A percentile compares a stretch with the other conserved stretches of the same genome.
phyloP scores from a whole-genome alignment of 1,140 invertebrate genomes.

The Caenorhabditis latens region DNA sequence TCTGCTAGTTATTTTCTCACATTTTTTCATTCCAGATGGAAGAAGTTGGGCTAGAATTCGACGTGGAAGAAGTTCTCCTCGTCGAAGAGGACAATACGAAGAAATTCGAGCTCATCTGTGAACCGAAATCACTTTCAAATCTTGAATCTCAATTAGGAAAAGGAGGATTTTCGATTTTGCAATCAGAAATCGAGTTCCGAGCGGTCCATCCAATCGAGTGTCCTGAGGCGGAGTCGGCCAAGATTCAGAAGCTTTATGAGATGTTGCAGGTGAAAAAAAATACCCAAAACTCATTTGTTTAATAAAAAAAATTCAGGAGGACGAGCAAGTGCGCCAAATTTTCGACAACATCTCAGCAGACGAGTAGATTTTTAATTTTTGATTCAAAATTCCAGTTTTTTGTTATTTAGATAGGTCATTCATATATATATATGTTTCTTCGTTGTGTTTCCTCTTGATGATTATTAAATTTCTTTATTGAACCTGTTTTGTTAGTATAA shows the following conservation, averaged over 20 bases:
- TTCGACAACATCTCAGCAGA: constrained; percentile 71
- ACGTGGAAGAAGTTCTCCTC: constrained; percentile 71
- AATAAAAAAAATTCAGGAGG: constrained; percentile 57
- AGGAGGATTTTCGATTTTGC: constrained; percentile 66
- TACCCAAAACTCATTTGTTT: background rate
- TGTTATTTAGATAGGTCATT: background rate
- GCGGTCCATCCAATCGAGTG: constrained; percentile 67
- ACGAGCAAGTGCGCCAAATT: constrained; percentile 71
- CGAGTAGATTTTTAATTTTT: constrained; percentile 15
- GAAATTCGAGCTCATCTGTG: constrained; percentile 70
- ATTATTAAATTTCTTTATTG: background rate
- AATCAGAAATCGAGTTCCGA: constrained; percentile 66
- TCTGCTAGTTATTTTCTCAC: background rate
- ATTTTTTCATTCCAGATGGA: constrained; percentile 64
- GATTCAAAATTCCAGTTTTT: background rate
- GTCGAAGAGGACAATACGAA: constrained; percentile 64
- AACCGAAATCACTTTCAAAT: constrained; percentile 60
- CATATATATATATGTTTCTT: background rate
- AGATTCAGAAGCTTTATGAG: constrained; percentile 72
- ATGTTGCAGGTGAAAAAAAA: constrained; percentile 65
- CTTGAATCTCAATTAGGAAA: constrained; percentile 65
- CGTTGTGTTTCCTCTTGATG: too few relatives aligned
- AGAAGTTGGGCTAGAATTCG: constrained; percentile 73
- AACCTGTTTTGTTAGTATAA: constrained; percentile 26
- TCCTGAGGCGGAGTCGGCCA: constrained; percentile 57